Percentiles rank a stretch among this genome's conserved stretches.
phyloP scores from a whole-genome alignment of 1,140 invertebrate genomes.

The Nixonia krombeini region DNA sequence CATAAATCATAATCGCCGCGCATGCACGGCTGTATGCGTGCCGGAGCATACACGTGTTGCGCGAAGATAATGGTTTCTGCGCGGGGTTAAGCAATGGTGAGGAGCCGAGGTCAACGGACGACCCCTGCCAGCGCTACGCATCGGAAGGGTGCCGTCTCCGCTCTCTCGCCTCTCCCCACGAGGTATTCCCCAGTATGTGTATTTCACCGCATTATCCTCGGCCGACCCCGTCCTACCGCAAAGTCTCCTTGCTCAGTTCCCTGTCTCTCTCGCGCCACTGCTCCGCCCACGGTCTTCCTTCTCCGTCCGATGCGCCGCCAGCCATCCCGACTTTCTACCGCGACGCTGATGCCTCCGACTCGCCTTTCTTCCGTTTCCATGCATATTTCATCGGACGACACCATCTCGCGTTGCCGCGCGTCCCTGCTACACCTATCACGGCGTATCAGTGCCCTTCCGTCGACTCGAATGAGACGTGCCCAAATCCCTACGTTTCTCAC shows the following conservation, averaged over 20 bases:
- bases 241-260: conserved; percentile 5
- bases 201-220: conserved; percentile 40
- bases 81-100: conserved; percentile 47
- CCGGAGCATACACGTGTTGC: conserved; percentile 42
- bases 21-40: conserved; percentile 14
- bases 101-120: conserved; percentile 46
- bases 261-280: conserved; percentile 17
- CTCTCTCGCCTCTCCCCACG: too few species aligned
- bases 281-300: conserved; percentile 5
- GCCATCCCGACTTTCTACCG: conserved; percentile 44
- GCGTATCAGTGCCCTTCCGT: conserved; percentile 44
- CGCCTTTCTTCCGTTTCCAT: conserved; percentile 44
- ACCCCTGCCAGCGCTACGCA: conserved; percentile 31
- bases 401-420: conserved; percentile 46
- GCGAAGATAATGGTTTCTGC: conserved; percentile 44
- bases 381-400: conserved; percentile 59
- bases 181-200: conserved; percentile 23
- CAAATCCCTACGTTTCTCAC: conserved; percentile 32
- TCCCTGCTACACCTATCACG: conserved; percentile 18
- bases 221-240: conserved; percentile 47
- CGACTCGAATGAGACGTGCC: conserved; percentile 35
- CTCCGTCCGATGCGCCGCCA: conserved; percentile 16
- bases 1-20: conserved; percentile 51
- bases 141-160: conserved; percentile 15
- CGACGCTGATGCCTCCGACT: conserved; percentile 31